Base-by-base conservation (phyloP, 2,888 invertebrate species). In the Azorinus chamasolen region DNA sequence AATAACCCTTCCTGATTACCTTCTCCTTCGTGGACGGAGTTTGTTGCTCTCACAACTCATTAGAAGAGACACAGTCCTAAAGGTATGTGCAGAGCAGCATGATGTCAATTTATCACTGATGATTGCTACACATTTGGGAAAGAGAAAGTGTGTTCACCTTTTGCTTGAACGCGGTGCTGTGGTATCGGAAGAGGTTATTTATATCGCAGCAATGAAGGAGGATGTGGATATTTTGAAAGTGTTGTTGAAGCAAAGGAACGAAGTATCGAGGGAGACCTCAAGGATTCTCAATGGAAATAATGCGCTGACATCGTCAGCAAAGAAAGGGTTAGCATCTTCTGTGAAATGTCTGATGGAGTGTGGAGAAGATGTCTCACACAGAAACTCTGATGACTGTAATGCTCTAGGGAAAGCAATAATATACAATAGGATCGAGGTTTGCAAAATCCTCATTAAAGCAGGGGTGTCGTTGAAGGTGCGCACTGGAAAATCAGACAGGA, bases 401-500 rank as follows among this genome's bases (percentile, higher is more conserved):
- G 64, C 64, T 18, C 22, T 64, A 12, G 45, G 54, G 3, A 64
- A 54, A 50, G 50, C 59, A 5, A 50, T 78, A 6, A 32, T 59
- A 2, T 69, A 64, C 24, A 55, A 64, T 50, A 53, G 45, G 3
- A 18, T 20, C 16, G 64, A 64, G 4, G 37, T 72, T 14, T 25
- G 45, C 2, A 24, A 66, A 25, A 12, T 61, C 2, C 50, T 78
- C 32, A 18, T 72, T 20, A 62, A 73, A 1, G 32, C 45, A 12
- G 62, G 58, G 32, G 59, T 70, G 1, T 65, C 68, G 16, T 16
- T 73, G 16, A 51, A 73, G 50, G 46, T 39, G 2, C 59, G 46
- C 18, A 50, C 51, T n/a, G 43, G 51, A 2, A 69, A 65, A 46
- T 78, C 61, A 39, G 69, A 73, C 39, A 53, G 70, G 46, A 65